Evolutionary conservation across 2,797 vertebrate species (phyloP).

Genomic region (Syngnathus acus): DNA sequence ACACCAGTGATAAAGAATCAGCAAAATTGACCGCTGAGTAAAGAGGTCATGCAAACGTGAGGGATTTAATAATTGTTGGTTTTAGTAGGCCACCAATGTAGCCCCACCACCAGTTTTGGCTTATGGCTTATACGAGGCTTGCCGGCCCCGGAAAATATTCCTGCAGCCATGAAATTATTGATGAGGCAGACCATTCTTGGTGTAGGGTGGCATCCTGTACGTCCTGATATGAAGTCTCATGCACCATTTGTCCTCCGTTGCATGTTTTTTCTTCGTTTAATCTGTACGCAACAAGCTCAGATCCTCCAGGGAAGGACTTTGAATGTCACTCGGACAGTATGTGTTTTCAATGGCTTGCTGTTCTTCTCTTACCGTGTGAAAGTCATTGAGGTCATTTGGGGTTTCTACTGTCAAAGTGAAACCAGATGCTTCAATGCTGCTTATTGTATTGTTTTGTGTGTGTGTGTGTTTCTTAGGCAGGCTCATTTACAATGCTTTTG

Average conservation of each 20-base stretch:
- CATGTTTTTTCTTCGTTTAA: neutral
- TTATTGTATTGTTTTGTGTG: constrained; percentile 2
- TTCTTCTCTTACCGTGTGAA: constrained; percentile 16
- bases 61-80: neutral
- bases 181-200: constrained; percentile 41
- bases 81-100: constrained; percentile 6
- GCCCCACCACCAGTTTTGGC: neutral
- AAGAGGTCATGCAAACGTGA: neutral
- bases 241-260: neutral
- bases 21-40: neutral
- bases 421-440: constrained; percentile 30
- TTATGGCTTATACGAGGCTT: neutral
- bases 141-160: constrained; percentile 15
- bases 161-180: constrained; percentile 55
- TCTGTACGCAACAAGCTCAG: constrained; percentile 2
- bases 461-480: constrained; percentile 5
- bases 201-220: constrained; percentile 42
- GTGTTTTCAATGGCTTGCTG: constrained; percentile 11
- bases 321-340: constrained; percentile 29
- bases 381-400: constrained; percentile 11
- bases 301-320: constrained; percentile 4
- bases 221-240: neutral
- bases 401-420: constrained; percentile 22
- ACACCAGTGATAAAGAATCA: neutral
- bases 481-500: constrained; percentile 8